phyloP scores from a whole-genome alignment of 1,140 invertebrate genomes.

The Drosophila pallidifrons region DNA sequence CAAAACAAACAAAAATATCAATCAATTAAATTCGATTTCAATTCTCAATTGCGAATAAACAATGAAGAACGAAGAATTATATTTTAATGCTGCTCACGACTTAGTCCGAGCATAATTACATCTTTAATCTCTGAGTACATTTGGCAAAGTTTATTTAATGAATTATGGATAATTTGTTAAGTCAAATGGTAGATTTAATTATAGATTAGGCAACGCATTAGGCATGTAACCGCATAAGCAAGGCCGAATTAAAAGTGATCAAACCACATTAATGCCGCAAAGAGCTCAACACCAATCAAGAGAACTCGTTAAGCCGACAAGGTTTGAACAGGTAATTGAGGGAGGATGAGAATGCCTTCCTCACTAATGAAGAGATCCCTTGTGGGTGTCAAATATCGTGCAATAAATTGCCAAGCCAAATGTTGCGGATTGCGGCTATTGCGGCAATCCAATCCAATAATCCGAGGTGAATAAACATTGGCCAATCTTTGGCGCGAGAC shows the following conservation, averaged over 20 bases:
- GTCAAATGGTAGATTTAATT: constrained; percentile 37
- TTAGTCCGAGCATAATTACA: neutral
- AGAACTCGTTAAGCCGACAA: constrained; percentile 12
- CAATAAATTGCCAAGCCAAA: constrained; percentile 1
- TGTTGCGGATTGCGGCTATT: neutral
- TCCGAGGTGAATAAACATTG: constrained; percentile 24
- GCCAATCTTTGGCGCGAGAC: constrained; percentile 21
- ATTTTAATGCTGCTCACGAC: constrained; percentile 8
- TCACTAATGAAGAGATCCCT: constrained; percentile 1
- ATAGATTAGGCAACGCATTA: constrained; percentile 33
- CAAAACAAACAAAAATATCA: neutral
- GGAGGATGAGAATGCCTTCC: neutral
- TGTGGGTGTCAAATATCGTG: constrained; percentile 15
- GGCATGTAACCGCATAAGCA: constrained; percentile 15
- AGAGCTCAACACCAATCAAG: constrained; percentile 2
- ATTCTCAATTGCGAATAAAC: constrained; percentile 3
- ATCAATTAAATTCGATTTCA: neutral
- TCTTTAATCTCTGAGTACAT: neutral
- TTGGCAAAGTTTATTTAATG: constrained; percentile 10
- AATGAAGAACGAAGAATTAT: neutral
- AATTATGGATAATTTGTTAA: constrained; percentile 24
- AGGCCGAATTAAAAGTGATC: constrained; percentile 22
- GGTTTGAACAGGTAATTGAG: neutral
- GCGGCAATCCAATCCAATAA: constrained; percentile 24
- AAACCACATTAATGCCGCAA: constrained; percentile 36